Evolutionary conservation across 2,797 vertebrate genomes (phyloP).

Genomic region (Rhadinocentrus ornatus): DNA sequence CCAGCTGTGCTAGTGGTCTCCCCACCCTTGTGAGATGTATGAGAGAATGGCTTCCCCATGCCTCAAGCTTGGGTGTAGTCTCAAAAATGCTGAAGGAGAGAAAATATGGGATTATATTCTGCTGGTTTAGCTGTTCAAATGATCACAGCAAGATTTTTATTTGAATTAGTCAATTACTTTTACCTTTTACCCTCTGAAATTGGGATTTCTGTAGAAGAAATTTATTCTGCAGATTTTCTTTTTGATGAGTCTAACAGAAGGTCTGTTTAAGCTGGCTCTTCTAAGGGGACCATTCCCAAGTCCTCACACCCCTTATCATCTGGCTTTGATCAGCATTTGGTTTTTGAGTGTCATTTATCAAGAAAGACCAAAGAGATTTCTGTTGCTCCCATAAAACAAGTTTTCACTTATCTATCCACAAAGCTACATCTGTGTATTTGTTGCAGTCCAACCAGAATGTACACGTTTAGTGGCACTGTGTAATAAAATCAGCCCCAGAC

Average conservation of each 20-base stretch:
- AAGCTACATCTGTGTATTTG: constrained; percentile 21
- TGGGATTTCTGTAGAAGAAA: constrained; percentile 21
- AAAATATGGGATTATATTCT: constrained; percentile 59
- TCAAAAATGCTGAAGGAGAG: constrained; percentile 69
- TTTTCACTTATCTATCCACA: constrained; percentile 25
- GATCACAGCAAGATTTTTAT: constrained; percentile 48
- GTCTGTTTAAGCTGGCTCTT: constrained; percentile 13
- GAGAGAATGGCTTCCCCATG: constrained; percentile 63
- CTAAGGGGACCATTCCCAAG: neutral
- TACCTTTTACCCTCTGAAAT: constrained; percentile 34
- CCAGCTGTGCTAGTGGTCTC: constrained; percentile 67
- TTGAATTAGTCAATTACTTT: constrained; percentile 21
- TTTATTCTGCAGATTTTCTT: constrained; percentile 13
- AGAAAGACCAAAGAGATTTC: constrained; percentile 24
- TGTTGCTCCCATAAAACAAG: constrained; percentile 33
- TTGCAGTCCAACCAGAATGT: neutral
- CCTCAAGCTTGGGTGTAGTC: constrained; percentile 57
- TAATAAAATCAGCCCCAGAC: constrained; percentile 33
- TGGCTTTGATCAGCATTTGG: constrained; percentile 40
- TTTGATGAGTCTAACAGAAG: constrained; percentile 45
- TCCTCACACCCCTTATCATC: constrained; percentile 17
- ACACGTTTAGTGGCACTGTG: constrained; percentile 7
- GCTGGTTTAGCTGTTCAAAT: constrained; percentile 58
- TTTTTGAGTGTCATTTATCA: constrained; percentile 55
- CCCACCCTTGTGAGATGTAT: constrained; percentile 64